Evolutionary conservation across 2,113 vertebrate genomes (phyloP), one percentile per base, ranked within the genome.

Genomic region (Microcebus tavaratra): DNA sequence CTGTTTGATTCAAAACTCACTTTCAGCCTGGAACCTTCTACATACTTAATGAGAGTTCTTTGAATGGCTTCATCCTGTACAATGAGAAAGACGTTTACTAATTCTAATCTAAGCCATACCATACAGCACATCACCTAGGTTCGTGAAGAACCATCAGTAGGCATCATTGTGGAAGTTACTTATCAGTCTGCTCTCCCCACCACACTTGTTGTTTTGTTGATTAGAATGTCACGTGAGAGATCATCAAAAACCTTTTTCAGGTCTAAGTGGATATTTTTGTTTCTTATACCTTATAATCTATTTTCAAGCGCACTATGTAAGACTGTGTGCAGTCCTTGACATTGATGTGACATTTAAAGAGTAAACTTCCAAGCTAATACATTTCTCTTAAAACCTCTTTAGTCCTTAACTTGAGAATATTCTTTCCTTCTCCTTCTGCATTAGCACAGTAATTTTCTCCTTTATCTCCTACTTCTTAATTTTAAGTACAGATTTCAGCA

Each of bases 191-290:
- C 59, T 45, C 20, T 20, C 27, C 18, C 27, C 0, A 68, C 39
- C 27, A 80, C 7, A 65, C 20, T 10, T 50, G 48, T 10, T 50
- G 48, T 65, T 76, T 81, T 18, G 8, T n/a, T 86, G 61, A 23
- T 68, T 84, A 61, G 61, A 75, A 21, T 81, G 36, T 72, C 42
- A 50, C 3, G 4, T 80, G 55, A 59, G 73, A 93, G 53, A 55
- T 34, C 18, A 27, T 79, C 4, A 88, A 17, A 75, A 75, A 3
- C 61, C 20, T 83, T 91, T 95, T 95, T 75, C 12, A 95, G 34
- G 20, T 63, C 72, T 78, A 50, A 78, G 57, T 88, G 34, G 23
- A 39, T 78, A 11, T 10, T 63, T 89, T 36, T 48, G 17, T 65
- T 55, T 68, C 27, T 92, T 86, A 31, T 0, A 3, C 27, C 11